Base-by-base conservation (phyloP, 1,140 invertebrate species). In the Pachypeltis micranthus region DNA sequence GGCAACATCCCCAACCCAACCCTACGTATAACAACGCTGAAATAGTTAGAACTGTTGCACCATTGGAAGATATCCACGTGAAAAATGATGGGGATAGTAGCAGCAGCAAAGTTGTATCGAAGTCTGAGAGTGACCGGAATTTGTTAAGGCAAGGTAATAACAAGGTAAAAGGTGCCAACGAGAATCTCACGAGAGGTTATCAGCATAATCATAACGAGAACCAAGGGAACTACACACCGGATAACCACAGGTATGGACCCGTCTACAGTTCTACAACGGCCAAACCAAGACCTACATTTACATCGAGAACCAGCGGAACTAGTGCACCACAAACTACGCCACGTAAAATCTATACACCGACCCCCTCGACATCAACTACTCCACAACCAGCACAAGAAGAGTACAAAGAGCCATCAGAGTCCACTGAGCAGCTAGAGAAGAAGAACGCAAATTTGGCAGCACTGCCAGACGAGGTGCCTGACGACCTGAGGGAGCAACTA, bases 401-500 rank as follows among this genome's bases (percentile, higher is more conserved):
- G 59, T 55, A 23, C n/a, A 47, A 55, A 19, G 29, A 58, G 44
- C 28, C 60, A 61, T 47, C 34, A 12, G 44, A 21, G n/a, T n/a
- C 26, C 4, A 19, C 65, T 60, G 57, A 70, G 67, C 57, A 76
- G 78, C 68, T 78, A 74, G 66, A 75, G 74, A 71, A 78, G 70
- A 75, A 78, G 44, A 76, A 79, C 72, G 76, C 82, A 72, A 72
- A 78, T 74, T 68, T 80, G 0, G 77, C 77, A 0, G 78, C 87
- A 71, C 74, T 92, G 24, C 90, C 90, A 7, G 87, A 89, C 71
- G 89, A 92, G 77, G 88, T 92, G 4, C 90, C 90, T 1, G 88
- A 90, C 61, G 88, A 91, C 72, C 78, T 92, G 31, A 80, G 88
- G 55, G 80, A 90, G 71, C 88, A 91, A 69, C 75, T 91, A 0